phyloP scores from a whole-genome alignment of 2,113 vertebrate genomes.

The Melanerpes formicivorus region DNA sequence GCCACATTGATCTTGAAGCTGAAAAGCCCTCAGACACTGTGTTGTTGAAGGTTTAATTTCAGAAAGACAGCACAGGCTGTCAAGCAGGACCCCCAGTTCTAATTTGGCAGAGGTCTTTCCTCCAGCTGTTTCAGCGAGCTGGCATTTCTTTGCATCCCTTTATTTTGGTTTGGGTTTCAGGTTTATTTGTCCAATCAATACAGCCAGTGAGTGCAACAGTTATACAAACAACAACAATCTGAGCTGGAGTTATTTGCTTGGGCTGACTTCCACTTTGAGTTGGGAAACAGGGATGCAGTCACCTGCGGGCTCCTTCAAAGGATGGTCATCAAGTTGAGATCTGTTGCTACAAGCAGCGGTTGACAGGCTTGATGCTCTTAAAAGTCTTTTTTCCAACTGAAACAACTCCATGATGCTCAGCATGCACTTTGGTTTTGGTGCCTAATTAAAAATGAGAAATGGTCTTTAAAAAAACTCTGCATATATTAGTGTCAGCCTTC shows the following conservation, averaged over 20 bases:
- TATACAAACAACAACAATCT: neutral
- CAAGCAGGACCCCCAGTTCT: neutral
- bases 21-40: neutral
- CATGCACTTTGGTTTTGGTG: neutral
- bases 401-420: neutral
- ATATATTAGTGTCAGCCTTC: neutral
- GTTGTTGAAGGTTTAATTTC: neutral
- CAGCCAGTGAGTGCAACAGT: neutral
- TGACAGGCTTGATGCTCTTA: no score
- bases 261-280: neutral
- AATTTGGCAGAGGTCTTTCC: neutral
- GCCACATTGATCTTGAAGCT: neutral
- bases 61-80: neutral
- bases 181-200: neutral
- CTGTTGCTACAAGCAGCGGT: neutral
- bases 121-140: neutral
- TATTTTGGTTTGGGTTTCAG: neutral
- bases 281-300: neutral
- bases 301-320: neutral
- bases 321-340: neutral
- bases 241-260: neutral
- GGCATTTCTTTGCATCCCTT: neutral
- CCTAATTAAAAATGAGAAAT: neutral
- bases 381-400: no score
- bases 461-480: neutral